Evolutionary conservation across 92 coral and sea anemone genomes (phyloP), one percentile per base, ranked within the genome.

Genomic region (Zoanthus solanderi): DNA sequence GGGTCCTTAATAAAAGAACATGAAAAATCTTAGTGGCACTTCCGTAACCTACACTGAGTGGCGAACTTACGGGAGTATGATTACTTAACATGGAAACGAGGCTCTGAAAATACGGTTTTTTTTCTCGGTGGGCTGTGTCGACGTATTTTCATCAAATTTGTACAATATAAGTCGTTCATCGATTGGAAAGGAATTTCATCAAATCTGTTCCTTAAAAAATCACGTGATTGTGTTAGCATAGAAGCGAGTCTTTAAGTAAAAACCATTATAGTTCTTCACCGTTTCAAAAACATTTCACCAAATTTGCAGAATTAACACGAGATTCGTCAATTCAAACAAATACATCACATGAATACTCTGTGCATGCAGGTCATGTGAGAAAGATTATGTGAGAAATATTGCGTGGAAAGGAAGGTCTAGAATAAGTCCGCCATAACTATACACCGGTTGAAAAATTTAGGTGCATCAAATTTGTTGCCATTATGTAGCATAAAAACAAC

Each of bases 401-500:
- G 65, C 81, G 10, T 52, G 65, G 66, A 76, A 76, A 76, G 66
- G 81, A 76, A 44, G 81, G 65, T 76, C 80, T 76, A 76, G 44
- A 53, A 2, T 28, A 52, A 29, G 29, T 50, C 58, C 14, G 14
- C 37, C 23, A 47, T 76, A 47, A 76, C 37, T 76, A 50, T 32
- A 71, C 48, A 52, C 31, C 5, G 37, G 13, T 76, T 47, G 42
- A 1, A 76, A 63, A 76, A 52, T 37, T 2, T 37, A 76, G 52
- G 61, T 76, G 61, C 61, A 48, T 76, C 61, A 17, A 71, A 71
- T 32, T 0, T 31, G 31, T 4, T 71, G 13, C 9, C 42, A 37
- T 37, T 4, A 37, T 37, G 42, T 37, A 37, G 2, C 4, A 37
- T 37, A 4, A 37, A 2, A 37, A 37, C 42, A 37, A 37, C 2